Percentiles rank a stretch among this genome's conserved stretches.
These are phyloP conservation scores for Cactoblastis cactorum DNA, from an alignment of 2,888 invertebrate genomes.

Conservation along the genomic window DNA sequence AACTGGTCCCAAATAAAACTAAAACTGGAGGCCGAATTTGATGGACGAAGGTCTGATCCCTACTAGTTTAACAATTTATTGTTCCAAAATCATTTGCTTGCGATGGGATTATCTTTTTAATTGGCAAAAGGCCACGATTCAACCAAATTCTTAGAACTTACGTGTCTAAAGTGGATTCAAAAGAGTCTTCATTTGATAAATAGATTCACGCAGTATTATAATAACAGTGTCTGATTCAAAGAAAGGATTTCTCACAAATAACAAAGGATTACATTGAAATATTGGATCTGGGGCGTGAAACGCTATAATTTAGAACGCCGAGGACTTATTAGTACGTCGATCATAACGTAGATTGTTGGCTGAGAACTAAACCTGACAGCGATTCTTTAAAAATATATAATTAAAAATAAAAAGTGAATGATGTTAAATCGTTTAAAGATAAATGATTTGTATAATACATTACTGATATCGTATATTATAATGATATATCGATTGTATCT, in stretches of 20 bases:
- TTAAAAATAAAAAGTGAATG: slow-evolving; percentile 10
- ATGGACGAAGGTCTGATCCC: slow-evolving; percentile 41
- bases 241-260: slow-evolving; percentile 25
- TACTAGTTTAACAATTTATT: slow-evolving; percentile 55
- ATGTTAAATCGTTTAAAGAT: slow-evolving; percentile 31
- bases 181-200: slow-evolving; percentile 36
- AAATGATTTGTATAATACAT: slow-evolving; percentile 32
- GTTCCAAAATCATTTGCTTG: slow-evolving; percentile 37
- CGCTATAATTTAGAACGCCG: slow-evolving; percentile 12
- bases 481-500: slow-evolving; percentile 50
- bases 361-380: slow-evolving; percentile 10
- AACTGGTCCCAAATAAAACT: slow-evolving; percentile 57
- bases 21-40: slow-evolving; percentile 44
- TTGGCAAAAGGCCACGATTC: slow-evolving; percentile 39
- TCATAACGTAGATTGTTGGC: slow-evolving; percentile 9
- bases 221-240: slow-evolving; percentile 34
- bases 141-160: slow-evolving; percentile 15
- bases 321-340: slow-evolving; percentile 12
- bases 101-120: slow-evolving; percentile 43
- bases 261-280: slow-evolving; percentile 30
- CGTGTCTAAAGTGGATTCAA: slow-evolving; percentile 30
- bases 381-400: slow-evolving; percentile 5
- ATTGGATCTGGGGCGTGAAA: slow-evolving; percentile 15
- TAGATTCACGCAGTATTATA: slow-evolving; percentile 28
- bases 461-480: slow-evolving; percentile 17